phyloP scores from a whole-genome alignment of 1,140 invertebrate genomes.

The Pristionchus pacificus region DNA sequence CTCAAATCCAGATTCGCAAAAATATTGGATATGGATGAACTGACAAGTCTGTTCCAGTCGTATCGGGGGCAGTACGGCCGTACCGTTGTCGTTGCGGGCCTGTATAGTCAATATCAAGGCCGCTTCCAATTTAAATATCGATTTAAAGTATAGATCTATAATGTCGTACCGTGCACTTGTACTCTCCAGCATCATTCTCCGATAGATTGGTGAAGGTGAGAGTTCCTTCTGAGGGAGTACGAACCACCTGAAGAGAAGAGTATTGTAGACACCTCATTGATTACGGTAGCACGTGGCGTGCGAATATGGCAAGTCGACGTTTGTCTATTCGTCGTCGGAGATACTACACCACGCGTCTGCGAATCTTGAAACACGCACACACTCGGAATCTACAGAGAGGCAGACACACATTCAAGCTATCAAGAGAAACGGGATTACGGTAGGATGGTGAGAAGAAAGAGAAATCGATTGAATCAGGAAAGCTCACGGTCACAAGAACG shows the following conservation, averaged over 20 bases:
- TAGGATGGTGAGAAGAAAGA: too few species aligned
- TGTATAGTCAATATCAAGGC: constrained; percentile 54
- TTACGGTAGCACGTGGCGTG: not conserved
- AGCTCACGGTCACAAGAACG: too few species aligned
- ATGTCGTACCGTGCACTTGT: constrained; percentile 71
- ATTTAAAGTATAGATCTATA: not conserved
- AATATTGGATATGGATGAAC: constrained; percentile 2
- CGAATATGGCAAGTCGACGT: not conserved
- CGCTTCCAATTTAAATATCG: too few species aligned
- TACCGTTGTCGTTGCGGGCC: constrained; percentile 88
- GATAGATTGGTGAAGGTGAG: constrained; percentile 63
- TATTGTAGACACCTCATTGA: not conserved
- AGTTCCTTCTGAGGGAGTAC: constrained; percentile 81
- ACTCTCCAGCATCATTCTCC: constrained; percentile 68
- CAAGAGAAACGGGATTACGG: too few species aligned
- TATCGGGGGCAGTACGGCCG: constrained; percentile 85
- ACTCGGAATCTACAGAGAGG: not conserved
- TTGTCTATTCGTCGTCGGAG: not conserved
- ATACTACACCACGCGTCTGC: not conserved
- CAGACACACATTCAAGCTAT: not conserved
- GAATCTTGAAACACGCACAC: not conserved
- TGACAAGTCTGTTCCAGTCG: constrained; percentile 79
- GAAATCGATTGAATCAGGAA: too few species aligned
- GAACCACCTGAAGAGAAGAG: constrained; percentile 69
- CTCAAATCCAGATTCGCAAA: not conserved